These are phyloP conservation scores for Pinctada fucata DNA, from an alignment of 2,888 invertebrate genomes.

Conservation along the genomic window DNA sequence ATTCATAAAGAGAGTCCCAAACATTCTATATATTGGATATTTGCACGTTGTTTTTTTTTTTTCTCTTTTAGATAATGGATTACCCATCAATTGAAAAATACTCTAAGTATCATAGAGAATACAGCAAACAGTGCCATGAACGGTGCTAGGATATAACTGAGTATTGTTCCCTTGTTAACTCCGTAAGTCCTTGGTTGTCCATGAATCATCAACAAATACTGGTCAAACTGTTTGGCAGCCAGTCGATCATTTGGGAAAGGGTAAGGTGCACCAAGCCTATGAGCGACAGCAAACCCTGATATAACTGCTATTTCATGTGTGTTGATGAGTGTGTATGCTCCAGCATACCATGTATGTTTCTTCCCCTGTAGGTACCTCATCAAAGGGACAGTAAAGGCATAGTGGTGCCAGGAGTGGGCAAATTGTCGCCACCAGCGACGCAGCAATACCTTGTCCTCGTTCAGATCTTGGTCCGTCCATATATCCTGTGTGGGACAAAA, in stretches of 20 bases:
- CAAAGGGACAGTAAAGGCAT: conserved; percentile 65
- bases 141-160: conserved; percentile 51
- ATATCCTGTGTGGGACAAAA: conserved; percentile 22
- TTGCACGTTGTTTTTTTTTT: too few species aligned
- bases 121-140: conserved; percentile 53
- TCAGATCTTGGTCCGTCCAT: conserved; percentile 61
- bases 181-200: conserved; percentile 56
- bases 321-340: conserved; percentile 66
- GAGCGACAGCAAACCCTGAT: conserved; percentile 67
- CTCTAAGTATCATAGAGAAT: conserved; percentile 45
- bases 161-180: conserved; percentile 50
- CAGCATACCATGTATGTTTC: conserved; percentile 62
- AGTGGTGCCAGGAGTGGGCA: conserved; percentile 68
- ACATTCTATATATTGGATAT: too few species aligned
- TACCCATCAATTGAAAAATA: too few species aligned
- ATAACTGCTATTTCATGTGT: conserved; percentile 67
- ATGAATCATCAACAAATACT: conserved; percentile 62
- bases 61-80: too few species aligned
- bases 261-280: conserved; percentile 62
- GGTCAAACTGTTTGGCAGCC: conserved; percentile 66
- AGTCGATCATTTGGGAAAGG: conserved; percentile 62
- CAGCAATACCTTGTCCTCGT: conserved; percentile 57
- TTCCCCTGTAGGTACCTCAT: conserved; percentile 64
- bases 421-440: conserved; percentile 67
- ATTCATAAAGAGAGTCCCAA: too few species aligned